Percentiles rank a stretch among this genome's conserved stretches.
These are phyloP conservation scores for Paramormyrops hopkinsi DNA, from an alignment of 2,797 vertebrate species.

Conservation along the genomic window DNA sequence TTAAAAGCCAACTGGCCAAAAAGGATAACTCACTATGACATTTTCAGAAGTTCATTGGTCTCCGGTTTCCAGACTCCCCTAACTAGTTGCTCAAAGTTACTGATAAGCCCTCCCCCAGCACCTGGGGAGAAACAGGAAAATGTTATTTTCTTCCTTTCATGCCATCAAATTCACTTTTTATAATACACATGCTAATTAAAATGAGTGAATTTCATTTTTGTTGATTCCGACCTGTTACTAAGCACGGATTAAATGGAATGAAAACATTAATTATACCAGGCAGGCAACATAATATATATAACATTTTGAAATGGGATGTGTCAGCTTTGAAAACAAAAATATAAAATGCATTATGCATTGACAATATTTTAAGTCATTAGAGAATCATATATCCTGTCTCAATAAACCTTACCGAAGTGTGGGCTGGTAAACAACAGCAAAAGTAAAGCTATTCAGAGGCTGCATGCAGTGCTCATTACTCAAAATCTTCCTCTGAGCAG, in stretches of 20 bases:
- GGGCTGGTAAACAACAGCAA: not conserved
- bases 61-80: constrained; percentile 90
- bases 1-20: not conserved
- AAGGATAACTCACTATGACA: constrained; percentile 82
- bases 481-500: not conserved
- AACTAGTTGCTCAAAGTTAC: constrained; percentile 86
- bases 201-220: not conserved
- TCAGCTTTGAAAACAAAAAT: not conserved
- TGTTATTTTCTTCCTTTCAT: not conserved
- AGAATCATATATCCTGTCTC: not conserved
- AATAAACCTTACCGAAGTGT: not conserved
- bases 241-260: not conserved
- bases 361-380: not conserved
- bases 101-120: constrained; percentile 83
- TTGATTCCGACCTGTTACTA: not conserved
- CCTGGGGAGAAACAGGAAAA: constrained; percentile 53
- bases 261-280: not conserved
- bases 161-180: not conserved
- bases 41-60: constrained; percentile 84
- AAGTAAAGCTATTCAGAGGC: not conserved
- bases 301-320: not conserved
- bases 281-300: not conserved
- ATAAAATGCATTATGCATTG: not conserved
- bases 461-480: not conserved
- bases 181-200: not conserved